Percentiles rank a stretch among this genome's conserved stretches.
Evolutionary conservation across 2,888 invertebrate genomes (phyloP).

Genomic region (Machimus atricapillus): DNA sequence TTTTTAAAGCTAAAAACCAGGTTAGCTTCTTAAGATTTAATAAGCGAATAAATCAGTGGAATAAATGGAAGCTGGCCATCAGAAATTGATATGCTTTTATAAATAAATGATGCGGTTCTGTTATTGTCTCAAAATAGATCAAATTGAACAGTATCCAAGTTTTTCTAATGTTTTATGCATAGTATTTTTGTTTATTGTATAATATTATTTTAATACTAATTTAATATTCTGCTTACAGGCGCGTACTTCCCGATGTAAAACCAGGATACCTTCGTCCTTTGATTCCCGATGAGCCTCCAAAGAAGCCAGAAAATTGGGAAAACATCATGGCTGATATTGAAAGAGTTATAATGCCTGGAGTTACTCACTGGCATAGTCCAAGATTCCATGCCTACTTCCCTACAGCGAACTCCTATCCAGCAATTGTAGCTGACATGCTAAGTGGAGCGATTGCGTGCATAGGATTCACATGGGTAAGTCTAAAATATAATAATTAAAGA

Average conservation of each 20-base stretch:
- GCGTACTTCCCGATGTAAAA: slow-evolving; percentile 88
- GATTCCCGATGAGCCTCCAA: slow-evolving; percentile 85
- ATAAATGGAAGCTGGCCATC: too few relatives aligned
- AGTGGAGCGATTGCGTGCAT: slow-evolving; percentile 95
- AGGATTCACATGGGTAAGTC: slow-evolving; percentile 96
- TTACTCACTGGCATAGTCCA: slow-evolving; percentile 97
- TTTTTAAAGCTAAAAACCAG: too few relatives aligned
- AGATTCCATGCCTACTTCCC: slow-evolving; percentile 96
- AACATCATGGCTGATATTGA: slow-evolving; percentile 93
- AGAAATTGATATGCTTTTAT: too few relatives aligned
- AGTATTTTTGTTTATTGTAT: too few relatives aligned
- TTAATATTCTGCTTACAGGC: slow-evolving; percentile 64
- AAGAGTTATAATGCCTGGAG: slow-evolving; percentile 95
- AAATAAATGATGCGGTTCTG: too few relatives aligned
- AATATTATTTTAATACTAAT: neutral
- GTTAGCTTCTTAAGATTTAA: too few relatives aligned
- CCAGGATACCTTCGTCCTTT: slow-evolving; percentile 91
- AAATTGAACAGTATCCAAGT: too few relatives aligned
- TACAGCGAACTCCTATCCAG: slow-evolving; percentile 91
- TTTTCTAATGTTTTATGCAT: too few relatives aligned
- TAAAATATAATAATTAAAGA: slow-evolving; percentile 64
- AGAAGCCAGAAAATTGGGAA: slow-evolving; percentile 86
- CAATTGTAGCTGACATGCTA: slow-evolving; percentile 93
- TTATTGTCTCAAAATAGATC: too few relatives aligned
- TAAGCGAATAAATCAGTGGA: too few relatives aligned